Evolutionary conservation across 2,888 invertebrate species (phyloP).

Genomic region (Amiota minor): DNA sequence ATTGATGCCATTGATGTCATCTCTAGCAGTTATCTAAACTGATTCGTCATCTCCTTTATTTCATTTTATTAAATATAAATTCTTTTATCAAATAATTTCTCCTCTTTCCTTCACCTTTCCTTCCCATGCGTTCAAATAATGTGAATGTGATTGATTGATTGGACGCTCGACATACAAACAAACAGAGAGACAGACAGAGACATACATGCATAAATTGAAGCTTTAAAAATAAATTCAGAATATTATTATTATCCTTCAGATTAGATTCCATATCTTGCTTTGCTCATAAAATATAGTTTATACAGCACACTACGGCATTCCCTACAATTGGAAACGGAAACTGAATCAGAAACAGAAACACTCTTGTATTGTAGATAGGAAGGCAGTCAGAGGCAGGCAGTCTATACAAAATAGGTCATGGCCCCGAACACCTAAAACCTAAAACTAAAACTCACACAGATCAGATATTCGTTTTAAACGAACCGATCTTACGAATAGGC

Average conservation of each 20-base stretch:
- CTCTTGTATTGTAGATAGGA: not conserved
- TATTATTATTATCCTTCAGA: constrained; percentile 20
- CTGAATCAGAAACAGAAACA: constrained; percentile 6
- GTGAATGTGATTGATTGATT: too few species aligned
- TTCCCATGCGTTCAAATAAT: not conserved
- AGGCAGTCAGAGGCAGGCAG: not conserved
- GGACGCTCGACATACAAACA: not conserved
- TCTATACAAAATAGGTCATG: not conserved
- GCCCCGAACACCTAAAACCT: not conserved
- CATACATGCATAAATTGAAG: constrained; percentile 46
- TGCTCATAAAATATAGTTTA: constrained; percentile 11
- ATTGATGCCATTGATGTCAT: not conserved
- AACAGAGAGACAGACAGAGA: not conserved
- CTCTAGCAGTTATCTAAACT: constrained; percentile 3
- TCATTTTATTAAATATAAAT: constrained; percentile 13
- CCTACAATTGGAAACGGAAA: constrained; percentile 12
- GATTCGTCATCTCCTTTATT: not conserved
- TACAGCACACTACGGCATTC: constrained; percentile 17
- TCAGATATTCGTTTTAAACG: constrained; percentile 59
- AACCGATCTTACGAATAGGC: constrained; percentile 55
- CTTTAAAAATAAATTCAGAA: constrained; percentile 58
- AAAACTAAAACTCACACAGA: constrained; percentile 33
- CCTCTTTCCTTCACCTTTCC: constrained; percentile 31
- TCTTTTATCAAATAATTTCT: constrained; percentile 20
- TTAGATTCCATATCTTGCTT: constrained; percentile 31